Evolutionary conservation across 2,888 invertebrate genomes (phyloP), one percentile per base, ranked within the genome.

Genomic region (Eupeodes luniger): DNA sequence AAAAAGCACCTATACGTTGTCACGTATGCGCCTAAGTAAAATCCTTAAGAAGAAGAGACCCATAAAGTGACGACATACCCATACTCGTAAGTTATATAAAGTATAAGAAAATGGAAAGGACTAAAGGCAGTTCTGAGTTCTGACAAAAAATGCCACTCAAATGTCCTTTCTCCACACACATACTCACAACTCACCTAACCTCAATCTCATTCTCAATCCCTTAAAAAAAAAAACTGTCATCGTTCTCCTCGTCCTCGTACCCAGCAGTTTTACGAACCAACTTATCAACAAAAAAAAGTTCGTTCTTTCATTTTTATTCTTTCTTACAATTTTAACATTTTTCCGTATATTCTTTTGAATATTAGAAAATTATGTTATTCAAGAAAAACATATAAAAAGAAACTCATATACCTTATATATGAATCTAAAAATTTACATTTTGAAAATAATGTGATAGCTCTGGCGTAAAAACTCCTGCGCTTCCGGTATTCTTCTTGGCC

Each of bases 301-400:
- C 34, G 49, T 70, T 66, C 19, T 27, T 11, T 11, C 4, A 5
- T 7, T 19, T 44, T 53, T 44, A 44, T 36, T 27, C 40, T 53
- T 66, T 62, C 19, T 34, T 55, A 55, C 69, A 70, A 55, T 51
- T 67, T 51, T 70, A 55, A 70, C 40, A 70, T 78, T 72, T 62
- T 75, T 16, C n/a, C 61, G 19, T 55, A 78, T 75, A 78, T 75
- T 81, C 85, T 55, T 78, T 75, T 85, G 88, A 88, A 85, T 88
- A 85, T 88, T 85, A 88, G 81, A 81, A 78, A 88, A 88, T 88
- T 88, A 88, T 88, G 81, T 81, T 81, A 78, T 88, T 85, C 64
- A 34, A 53, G 51, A 66, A 76, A 70, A 77, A 40, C 14, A 78
- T 14, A 61, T 51, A 64, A 57, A 61, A 67, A 69, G 51, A 53